These are phyloP conservation scores for Hyalella azteca DNA, from an alignment of 2,888 invertebrate genomes.

Conservation along the genomic window DNA sequence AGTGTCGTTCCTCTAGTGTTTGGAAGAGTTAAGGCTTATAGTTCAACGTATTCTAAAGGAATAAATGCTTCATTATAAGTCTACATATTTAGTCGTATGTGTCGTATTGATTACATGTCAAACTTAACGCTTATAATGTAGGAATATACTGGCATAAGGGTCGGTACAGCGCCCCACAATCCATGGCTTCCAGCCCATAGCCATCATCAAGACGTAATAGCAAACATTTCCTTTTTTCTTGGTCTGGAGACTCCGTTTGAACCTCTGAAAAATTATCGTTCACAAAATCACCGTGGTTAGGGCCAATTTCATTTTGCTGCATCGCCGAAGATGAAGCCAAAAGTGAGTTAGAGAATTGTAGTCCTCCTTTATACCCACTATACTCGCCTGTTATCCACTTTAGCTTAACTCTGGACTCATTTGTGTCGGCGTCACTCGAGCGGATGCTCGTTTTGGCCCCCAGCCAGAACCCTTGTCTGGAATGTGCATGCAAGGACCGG, in stretches of 20 bases:
- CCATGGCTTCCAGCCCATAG: neutral
- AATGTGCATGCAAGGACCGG: neutral
- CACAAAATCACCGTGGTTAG: no score
- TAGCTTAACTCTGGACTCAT: neutral
- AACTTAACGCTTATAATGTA: neutral
- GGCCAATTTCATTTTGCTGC: neutral
- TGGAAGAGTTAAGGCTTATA: no score
- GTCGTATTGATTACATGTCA: neutral
- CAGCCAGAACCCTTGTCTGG: conserved; percentile 1
- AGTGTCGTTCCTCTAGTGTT: no score
- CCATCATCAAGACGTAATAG: neutral
- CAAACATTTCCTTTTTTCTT: neutral
- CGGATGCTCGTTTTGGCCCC: neutral
- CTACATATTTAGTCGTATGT: neutral
- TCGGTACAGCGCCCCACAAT: neutral
- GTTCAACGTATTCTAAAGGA: no score
- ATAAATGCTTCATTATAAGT: no score
- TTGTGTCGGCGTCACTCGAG: neutral
- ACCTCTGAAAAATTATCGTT: neutral
- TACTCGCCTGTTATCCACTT: conserved; percentile 25
- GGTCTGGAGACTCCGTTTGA: neutral
- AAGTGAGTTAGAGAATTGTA: neutral
- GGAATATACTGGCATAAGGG: conserved; percentile 7
- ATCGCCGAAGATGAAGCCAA: neutral
- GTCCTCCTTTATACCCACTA: neutral